Base-by-base conservation (phyloP, 35 echinoderm and acorn worm species). In the Patiria miniata region DNA sequence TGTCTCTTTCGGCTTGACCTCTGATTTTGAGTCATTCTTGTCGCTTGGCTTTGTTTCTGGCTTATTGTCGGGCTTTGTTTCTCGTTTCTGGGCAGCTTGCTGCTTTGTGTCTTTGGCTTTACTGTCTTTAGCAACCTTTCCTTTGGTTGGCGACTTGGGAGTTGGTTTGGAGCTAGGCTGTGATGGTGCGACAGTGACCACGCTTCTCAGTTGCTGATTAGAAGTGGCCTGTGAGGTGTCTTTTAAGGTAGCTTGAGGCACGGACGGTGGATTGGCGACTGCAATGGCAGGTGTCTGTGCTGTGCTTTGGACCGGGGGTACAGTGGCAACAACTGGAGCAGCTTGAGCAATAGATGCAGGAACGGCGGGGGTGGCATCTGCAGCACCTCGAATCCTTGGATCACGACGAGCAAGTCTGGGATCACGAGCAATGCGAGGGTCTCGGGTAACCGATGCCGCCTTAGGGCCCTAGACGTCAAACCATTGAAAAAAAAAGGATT, bases 401-500 rank as follows among this genome's bases (percentile, higher is more conserved):
- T 98, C 96, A 77, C 96, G 80, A 28, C 61, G 28, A 3, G 92
- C 86, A 33, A 91, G 40, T 79, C 96, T 85, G 17, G 96, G 96
- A 80, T 98, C 96, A 79, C 88, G 40, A 69, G 79, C 50, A 50
- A 44, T 57, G 42, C 78, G 78, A 47, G 77, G 85, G 19, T 52
- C 91, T 44, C 79, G 88, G 52, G 81, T 53, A 23, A 30, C 65
- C 18, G 65, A 23, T 47, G 42, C 42, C 4, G 42, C 42, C 65
- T 32, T 22, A 34, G 29, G 21, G 21, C 65, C 65, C 65, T 73
- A 23, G 29, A 73, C 21, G 29, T 73, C 65, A 73, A 34, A 30
- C 21, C 14, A 47, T 12, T 6, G 42, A 4, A 47, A 12, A 47
- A 47, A 47, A 47, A 47, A 12, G 42, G 12, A 47, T 4, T 12